Base-by-base conservation (phyloP, 2,888 invertebrate species). In the Rotaria socialis region DNA sequence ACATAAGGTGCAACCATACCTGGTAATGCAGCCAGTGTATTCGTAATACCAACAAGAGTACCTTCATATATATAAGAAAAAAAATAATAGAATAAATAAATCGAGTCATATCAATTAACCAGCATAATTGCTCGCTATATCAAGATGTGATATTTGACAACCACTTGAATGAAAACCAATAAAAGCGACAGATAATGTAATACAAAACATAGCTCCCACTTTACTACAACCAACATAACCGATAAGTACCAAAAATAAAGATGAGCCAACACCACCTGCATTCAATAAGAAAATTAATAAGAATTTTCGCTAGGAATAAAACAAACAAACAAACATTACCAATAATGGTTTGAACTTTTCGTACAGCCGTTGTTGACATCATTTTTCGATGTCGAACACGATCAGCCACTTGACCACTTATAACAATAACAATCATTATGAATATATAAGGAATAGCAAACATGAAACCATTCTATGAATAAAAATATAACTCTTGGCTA, bases 101-200 rank as follows among this genome's bases (percentile, higher is more conserved):
- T 52, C 3, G 4, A 52, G 3, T 52, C 52, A 74, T 56, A 75
- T 1, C 5, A 43, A 19, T 67, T 7, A 60, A 89, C 89, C 89
- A 86, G 89, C 89, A 87, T 88, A 90, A 87, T 88, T 89, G 41
- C 90, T 90, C 16, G 90, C 90, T 16, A 90, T 89, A 86, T 90
- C 90, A 24, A 90, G 88, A 86, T 90, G 89, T 86, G 90, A 90
- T 86, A 90, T 89, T 60, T 88, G 88, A 87, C 89, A 90, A 4
- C 89, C 89, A 24, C 88, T 86, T 87, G 87, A 86, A 5, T 88
- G 85, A 2, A 89, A 74, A 5, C 89, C 89, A 80, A 87, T 87
- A 11, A 88, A 74, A 87, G 89, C 88, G 85, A 90, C 88, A 80
- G 89, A 87, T 67, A 88, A 50, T 84, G 88, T 85, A 85, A 89